These are phyloP conservation scores for Noctua janthina DNA, from an alignment of 2,888 invertebrate genomes.

Conservation along the genomic window DNA sequence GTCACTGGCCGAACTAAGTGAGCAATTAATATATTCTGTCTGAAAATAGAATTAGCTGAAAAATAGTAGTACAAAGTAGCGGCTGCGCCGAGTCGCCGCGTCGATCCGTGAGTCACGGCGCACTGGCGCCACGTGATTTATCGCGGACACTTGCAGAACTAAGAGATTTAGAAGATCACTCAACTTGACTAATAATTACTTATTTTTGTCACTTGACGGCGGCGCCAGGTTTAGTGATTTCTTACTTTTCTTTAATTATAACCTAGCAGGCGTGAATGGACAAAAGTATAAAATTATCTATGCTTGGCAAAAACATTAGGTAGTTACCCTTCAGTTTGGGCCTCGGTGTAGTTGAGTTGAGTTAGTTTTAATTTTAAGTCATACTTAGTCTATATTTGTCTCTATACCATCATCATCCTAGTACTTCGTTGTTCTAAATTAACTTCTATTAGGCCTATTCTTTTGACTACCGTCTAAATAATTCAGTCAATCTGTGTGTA, in stretches of 20 bases:
- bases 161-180: conserved; percentile 72
- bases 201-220: conserved; percentile 61
- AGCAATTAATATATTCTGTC: conserved; percentile 64
- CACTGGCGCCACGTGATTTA: conserved; percentile 87
- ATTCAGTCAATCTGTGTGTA: not conserved
- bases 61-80: conserved; percentile 64
- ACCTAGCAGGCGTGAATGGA: not conserved
- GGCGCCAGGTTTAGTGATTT: conserved; percentile 41
- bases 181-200: conserved; percentile 67
- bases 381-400: not conserved
- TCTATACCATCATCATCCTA: not conserved
- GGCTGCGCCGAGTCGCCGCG: conserved; percentile 67
- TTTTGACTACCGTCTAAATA: not conserved
- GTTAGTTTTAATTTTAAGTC: conserved; percentile 5
- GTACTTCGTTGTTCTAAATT: not conserved
- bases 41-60: conserved; percentile 74
- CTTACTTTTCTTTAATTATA: conserved; percentile 36
- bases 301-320: not conserved
- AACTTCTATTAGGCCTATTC: not conserved
- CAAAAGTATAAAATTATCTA: not conserved
- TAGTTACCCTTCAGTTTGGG: not conserved
- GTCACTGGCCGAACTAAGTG: conserved; percentile 51
- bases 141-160: conserved; percentile 75
- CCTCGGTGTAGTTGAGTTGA: not conserved
- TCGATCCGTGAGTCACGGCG: conserved; percentile 79